phyloP scores from a whole-genome alignment of 2,113 vertebrate genomes.

The Ammodytes dubius region DNA sequence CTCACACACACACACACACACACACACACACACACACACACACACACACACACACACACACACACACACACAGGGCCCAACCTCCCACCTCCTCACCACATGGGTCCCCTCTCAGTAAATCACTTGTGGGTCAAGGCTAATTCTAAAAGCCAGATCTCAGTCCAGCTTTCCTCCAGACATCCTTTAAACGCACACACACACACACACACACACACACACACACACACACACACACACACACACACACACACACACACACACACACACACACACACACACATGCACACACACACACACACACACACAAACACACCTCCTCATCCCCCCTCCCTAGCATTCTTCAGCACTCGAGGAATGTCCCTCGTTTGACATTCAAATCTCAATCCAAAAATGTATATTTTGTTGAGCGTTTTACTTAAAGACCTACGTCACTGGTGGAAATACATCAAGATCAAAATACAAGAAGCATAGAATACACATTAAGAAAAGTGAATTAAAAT shows the following conservation, averaged over 20 bases:
- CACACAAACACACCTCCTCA: neutral
- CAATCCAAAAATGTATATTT: slow-evolving; percentile 5
- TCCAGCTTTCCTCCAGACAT: slow-evolving; percentile 13
- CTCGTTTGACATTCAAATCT: slow-evolving; percentile 7
- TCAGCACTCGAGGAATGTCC: slow-evolving; percentile 32
- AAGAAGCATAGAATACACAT: too few species aligned
- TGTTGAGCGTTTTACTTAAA: neutral
- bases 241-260: slow-evolving; percentile 21
- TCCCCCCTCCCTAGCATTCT: neutral
- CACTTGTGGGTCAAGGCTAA: slow-evolving; percentile 56
- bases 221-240: slow-evolving; percentile 20
- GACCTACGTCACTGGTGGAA: too few species aligned
- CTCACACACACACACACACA: too few species aligned
- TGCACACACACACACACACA: slow-evolving; percentile 18
- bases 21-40: too few species aligned
- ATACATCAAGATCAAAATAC: too few species aligned
- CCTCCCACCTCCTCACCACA: slow-evolving; percentile 37
- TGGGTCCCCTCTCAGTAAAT: slow-evolving; percentile 43
- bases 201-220: neutral
- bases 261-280: neutral
- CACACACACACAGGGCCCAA: slow-evolving; percentile 3
- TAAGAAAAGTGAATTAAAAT: too few species aligned
- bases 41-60: neutral
- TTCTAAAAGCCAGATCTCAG: slow-evolving; percentile 45
- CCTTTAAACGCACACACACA: neutral